Conservation (phyloP, 2,888 invertebrate genomes). For the Phytoseiulus persimilis region DNA sequence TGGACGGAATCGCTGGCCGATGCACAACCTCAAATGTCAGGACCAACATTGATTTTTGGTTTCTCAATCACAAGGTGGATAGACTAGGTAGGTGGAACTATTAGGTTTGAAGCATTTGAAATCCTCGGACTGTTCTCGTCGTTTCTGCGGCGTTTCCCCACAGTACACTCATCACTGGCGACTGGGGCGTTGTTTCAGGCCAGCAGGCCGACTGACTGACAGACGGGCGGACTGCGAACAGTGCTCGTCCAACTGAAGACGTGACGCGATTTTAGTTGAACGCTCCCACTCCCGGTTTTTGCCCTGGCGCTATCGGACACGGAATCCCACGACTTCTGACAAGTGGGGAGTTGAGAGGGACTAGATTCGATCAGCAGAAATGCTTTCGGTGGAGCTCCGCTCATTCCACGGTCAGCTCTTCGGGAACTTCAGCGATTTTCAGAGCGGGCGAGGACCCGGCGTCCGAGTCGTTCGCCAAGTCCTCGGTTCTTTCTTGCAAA, state of each 20-base stretch:
- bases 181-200: background rate
- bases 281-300: background rate
- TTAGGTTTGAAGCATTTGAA: background rate
- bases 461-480: slow-evolving; percentile 6
- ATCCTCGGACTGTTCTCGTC: background rate
- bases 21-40: slow-evolving; percentile 17
- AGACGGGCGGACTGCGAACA: background rate
- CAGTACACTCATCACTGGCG: background rate
- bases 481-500: slow-evolving; percentile 42
- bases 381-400: background rate
- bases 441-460: slow-evolving; percentile 21
- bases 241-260: background rate
- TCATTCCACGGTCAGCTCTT: slow-evolving; percentile 20
- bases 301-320: background rate
- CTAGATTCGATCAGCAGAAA: background rate
- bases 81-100: slow-evolving; percentile 27
- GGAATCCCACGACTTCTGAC: background rate
- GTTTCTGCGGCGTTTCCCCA: background rate
- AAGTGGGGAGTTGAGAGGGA: background rate
- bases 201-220: background rate
- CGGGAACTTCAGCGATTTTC: slow-evolving; percentile 32
- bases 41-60: slow-evolving; percentile 17
- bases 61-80: slow-evolving; percentile 29
- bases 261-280: background rate
- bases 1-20: background rate